Evolutionary conservation across 2,113 vertebrate species (phyloP), one percentile per base, ranked within the genome.

Genomic region (Junco hyemalis): DNA sequence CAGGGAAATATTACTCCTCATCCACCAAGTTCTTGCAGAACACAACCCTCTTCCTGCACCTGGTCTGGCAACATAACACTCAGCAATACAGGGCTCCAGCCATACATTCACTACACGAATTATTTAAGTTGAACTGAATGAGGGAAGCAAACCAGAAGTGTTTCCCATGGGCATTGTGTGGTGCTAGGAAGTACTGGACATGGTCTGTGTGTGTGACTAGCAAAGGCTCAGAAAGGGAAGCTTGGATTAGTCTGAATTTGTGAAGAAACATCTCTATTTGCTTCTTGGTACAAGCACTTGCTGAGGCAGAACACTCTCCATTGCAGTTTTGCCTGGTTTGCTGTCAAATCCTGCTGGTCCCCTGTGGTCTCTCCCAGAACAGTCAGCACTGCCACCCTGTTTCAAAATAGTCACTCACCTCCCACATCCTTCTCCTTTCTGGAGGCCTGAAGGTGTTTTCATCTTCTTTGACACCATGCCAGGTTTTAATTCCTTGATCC

Each of bases 401-500:
- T 92, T 86, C 63, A 77, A 77, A 96, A 82, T 14, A 81, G 38
- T 61, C 65, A 59, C 86, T 82, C 54, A 50, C 50, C 36, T 92
- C 77, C 72, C 42, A 92, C 11, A 1, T 70, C 28, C 26, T 90
- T 68, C 74, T 80, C 50, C 59, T 70, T 81, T 91, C 77, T 81
- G 50, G 72, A 86, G 69, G 35, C 18, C 80, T 84, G 64, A 56
- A 61, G 45, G 51, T 78, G 35, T 71, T 92, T 94, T 80, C 47
- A 28, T 88, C 45, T 24, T 69, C 71, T 83, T 50, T 66, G 60
- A 91, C 23, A 38, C 8, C 42, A 54, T 8, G 9, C 72, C 81
- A 94, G 38, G 26, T 69, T 90, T 80, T 83, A 93, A 73, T 54
- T 90, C 71, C 54, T 88, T 73, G 56, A 83, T 78, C 51, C 33